Conservation (phyloP, 2,888 invertebrate genomes). For the Thymelicus sylvestris region DNA sequence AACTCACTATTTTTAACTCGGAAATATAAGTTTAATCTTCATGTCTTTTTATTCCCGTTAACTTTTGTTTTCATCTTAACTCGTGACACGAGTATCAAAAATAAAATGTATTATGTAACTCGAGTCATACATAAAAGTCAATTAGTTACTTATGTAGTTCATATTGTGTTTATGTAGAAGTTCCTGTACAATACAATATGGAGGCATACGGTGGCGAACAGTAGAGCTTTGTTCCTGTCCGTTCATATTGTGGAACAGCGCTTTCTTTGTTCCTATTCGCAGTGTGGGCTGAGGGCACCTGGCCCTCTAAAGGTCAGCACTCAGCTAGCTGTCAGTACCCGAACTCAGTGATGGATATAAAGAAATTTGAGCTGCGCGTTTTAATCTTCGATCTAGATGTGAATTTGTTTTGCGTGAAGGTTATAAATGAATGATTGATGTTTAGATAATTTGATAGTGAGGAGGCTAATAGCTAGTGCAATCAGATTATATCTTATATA, state of each 20-base stretch:
- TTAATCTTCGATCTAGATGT: constrained; percentile 1
- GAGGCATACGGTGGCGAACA: constrained; percentile 42
- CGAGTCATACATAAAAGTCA: not conserved
- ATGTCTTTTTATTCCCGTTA: no score
- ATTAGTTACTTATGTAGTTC: no score
- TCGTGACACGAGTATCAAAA: no score
- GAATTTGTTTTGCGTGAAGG: not conserved
- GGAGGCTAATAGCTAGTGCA: no score
- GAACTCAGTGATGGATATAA: constrained; percentile 25
- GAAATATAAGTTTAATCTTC: no score
- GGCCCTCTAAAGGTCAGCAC: constrained; percentile 41
- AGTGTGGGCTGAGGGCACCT: constrained; percentile 44
- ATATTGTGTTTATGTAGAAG: constrained; percentile 14
- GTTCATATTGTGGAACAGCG: constrained; percentile 52
- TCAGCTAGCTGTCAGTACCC: constrained; percentile 28
- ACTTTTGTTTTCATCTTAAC: no score
- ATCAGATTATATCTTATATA: no score
- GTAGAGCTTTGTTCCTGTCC: constrained; percentile 48
- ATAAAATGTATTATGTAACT: no score
- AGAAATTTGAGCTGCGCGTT: constrained; percentile 10
- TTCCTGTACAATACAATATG: constrained; percentile 30
- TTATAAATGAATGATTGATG: not conserved
- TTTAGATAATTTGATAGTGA: not conserved
- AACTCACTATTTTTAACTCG: no score
- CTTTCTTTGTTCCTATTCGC: constrained; percentile 54